Percentiles rank a stretch among this genome's conserved stretches.
phyloP scores from a whole-genome alignment of 1,140 invertebrate species.

The Epicauta chinensis region DNA sequence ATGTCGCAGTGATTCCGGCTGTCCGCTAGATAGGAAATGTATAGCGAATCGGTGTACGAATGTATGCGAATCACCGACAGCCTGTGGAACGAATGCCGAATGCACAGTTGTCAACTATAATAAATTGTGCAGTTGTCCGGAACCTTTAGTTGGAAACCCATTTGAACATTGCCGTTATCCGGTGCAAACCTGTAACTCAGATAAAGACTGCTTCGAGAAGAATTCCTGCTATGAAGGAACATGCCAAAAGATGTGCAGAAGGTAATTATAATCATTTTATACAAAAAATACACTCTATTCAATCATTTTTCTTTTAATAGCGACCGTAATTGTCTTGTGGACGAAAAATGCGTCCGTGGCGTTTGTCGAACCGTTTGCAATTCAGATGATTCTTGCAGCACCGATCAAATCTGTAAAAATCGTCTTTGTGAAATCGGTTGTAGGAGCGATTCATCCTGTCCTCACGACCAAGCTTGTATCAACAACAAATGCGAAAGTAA shows the following conservation, averaged over 20 bases:
- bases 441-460: constrained; percentile 72
- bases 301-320: constrained; percentile 47
- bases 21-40: constrained; percentile 61
- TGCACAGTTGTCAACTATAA: constrained; percentile 64
- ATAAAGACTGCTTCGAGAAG: constrained; percentile 59
- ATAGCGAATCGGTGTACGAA: constrained; percentile 69
- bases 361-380: constrained; percentile 79
- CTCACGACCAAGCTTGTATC: constrained; percentile 66
- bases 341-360: constrained; percentile 76
- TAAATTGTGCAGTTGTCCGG: constrained; percentile 66
- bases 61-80: constrained; percentile 64
- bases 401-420: constrained; percentile 79
- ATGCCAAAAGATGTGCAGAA: constrained; percentile 68
- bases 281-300: neutral
- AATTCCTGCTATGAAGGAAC: constrained; percentile 66
- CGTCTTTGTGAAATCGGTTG: constrained; percentile 80
- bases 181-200: constrained; percentile 53
- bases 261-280: constrained; percentile 36
- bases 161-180: constrained; percentile 63
- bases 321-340: constrained; percentile 71
- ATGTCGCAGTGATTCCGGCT: constrained; percentile 75
- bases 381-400: constrained; percentile 70
- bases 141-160: constrained; percentile 67
- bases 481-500: constrained; percentile 73
- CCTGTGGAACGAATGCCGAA: constrained; percentile 77